A percentile compares a stretch with the other conserved stretches of the same genome.
These are phyloP conservation scores for Hyppa rectilinea DNA, from an alignment of 2,888 invertebrate genomes.

Conservation along the genomic window DNA sequence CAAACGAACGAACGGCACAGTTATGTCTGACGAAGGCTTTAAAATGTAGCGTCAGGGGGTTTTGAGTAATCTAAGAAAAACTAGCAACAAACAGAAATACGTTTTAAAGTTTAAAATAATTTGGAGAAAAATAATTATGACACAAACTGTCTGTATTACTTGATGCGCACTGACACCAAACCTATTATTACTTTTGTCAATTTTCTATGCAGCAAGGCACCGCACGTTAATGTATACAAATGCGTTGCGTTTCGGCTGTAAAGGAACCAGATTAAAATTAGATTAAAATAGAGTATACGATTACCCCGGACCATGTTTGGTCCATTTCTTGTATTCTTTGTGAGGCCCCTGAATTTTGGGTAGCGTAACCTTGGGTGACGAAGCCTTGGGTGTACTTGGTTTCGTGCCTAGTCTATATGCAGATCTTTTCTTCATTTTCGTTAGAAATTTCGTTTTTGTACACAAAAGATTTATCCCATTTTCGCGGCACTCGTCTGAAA, in stretches of 20 bases:
- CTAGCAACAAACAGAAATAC: too few relatives aligned
- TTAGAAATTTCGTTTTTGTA: slow-evolving; percentile 1
- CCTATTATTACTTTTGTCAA: too few relatives aligned
- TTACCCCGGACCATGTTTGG: slow-evolving; percentile 68
- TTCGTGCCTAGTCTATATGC: background rate
- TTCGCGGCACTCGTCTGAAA: slow-evolving; percentile 47
- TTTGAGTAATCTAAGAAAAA: too few relatives aligned
- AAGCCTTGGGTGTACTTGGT: slow-evolving; percentile 42
- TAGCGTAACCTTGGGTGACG: too few relatives aligned
- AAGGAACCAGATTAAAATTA: background rate
- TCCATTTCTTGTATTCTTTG: slow-evolving; percentile 77
- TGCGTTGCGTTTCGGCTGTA: background rate
- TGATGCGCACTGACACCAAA: too few relatives aligned
- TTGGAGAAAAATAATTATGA: too few relatives aligned
- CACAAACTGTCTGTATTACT: too few relatives aligned
- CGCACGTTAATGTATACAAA: background rate
- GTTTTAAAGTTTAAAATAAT: too few relatives aligned
- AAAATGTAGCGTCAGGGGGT: too few relatives aligned
- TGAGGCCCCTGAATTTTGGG: slow-evolving; percentile 34
- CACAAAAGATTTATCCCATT: slow-evolving; percentile 60
- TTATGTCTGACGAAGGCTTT: too few relatives aligned
- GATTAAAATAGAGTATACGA: background rate
- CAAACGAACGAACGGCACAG: background rate
- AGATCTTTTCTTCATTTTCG: slow-evolving; percentile 41
- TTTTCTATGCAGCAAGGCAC: background rate